A percentile compares a stretch with the other conserved stretches of the same genome.
Conservation (phyloP, 2,113 vertebrate species). For the Alethe diademata region DNA sequence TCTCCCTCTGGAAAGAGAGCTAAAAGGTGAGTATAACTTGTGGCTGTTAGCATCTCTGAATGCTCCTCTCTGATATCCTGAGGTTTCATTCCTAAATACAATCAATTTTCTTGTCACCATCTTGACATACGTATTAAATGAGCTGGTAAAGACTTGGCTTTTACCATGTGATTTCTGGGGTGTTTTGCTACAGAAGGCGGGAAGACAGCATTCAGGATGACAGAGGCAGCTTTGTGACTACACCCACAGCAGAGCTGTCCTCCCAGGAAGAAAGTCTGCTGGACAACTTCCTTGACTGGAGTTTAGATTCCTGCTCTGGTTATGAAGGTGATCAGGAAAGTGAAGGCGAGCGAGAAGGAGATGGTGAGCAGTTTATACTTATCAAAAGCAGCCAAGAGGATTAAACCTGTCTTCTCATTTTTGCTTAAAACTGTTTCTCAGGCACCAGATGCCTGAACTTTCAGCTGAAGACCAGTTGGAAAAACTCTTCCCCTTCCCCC, state of each 20-base stretch:
- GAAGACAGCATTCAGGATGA: slow-evolving; percentile 84
- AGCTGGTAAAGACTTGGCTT: neutral
- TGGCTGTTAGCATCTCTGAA: neutral
- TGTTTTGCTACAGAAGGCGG: slow-evolving; percentile 75
- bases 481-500: neutral
- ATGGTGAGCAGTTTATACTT: slow-evolving; percentile 76
- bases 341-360: slow-evolving; percentile 86
- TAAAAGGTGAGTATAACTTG: slow-evolving; percentile 76
- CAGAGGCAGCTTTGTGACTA: slow-evolving; percentile 89
- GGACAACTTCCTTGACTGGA: slow-evolving; percentile 94
- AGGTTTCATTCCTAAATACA: neutral
- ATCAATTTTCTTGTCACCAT: neutral
- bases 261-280: slow-evolving; percentile 91
- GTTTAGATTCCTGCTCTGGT: slow-evolving; percentile 90
- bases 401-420: neutral
- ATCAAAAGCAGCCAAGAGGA: neutral
- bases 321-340: slow-evolving; percentile 95
- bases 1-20: slow-evolving; percentile 87
- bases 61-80: neutral
- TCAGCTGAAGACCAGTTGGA: neutral
- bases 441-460: slow-evolving; percentile 2
- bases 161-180: neutral
- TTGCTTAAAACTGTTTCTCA: slow-evolving; percentile 10
- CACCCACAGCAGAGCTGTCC: slow-evolving; percentile 91
- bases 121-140: neutral